Percentiles rank a stretch among this genome's conserved stretches.
Conservation (phyloP, 2,113 vertebrate species). For the Cisticola juncidis region DNA sequence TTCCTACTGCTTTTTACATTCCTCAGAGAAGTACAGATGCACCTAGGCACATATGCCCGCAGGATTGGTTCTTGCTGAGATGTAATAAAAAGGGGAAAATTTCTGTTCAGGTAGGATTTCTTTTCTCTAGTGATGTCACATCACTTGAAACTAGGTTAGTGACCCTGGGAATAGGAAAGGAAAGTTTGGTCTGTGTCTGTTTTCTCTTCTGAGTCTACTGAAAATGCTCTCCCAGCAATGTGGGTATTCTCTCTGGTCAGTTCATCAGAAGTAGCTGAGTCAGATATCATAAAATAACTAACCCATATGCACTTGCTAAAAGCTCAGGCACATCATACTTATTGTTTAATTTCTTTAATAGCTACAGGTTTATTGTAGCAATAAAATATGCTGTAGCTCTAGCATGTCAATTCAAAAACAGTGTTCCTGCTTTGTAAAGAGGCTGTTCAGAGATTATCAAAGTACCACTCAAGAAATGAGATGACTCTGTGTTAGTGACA, state of each 20-base stretch:
- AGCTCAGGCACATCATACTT: neutral
- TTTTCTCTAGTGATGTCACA: neutral
- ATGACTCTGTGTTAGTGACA: neutral
- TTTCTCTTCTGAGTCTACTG: neutral
- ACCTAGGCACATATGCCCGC: neutral
- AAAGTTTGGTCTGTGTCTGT: neutral
- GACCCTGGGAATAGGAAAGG: conserved; percentile 2
- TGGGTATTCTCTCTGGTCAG: conserved; percentile 39
- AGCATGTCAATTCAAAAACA: neutral
- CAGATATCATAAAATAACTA: conserved; percentile 38
- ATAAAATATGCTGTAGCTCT: conserved; percentile 20
- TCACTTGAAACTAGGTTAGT: conserved; percentile 35
- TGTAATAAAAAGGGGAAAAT: neutral
- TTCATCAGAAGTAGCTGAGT: conserved; percentile 38
- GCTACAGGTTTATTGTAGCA: conserved; percentile 43
- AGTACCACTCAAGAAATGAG: neutral
- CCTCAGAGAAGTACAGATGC: neutral
- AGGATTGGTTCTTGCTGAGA: neutral
- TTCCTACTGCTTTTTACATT: neutral
- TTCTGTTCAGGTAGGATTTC: neutral
- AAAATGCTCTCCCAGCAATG: conserved; percentile 32
- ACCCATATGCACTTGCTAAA: neutral
- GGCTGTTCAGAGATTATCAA: neutral
- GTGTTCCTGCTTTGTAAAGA: neutral
- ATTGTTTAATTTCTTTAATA: conserved; percentile 58